Conservation (phyloP, 2,888 invertebrate species). For the Argyresthia goedartella region DNA sequence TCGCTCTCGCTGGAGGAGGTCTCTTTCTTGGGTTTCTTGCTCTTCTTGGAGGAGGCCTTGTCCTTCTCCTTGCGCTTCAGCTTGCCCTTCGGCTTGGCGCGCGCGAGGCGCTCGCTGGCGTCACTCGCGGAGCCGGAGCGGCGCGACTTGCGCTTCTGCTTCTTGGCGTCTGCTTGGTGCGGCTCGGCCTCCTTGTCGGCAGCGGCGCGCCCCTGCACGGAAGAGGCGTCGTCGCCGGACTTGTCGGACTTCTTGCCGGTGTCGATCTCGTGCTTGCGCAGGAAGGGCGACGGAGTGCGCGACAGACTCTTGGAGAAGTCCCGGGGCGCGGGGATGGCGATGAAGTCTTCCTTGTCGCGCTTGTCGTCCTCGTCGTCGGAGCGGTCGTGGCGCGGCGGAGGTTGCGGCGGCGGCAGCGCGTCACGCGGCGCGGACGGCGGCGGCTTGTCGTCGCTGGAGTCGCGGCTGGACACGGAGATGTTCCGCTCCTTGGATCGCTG, state of each 20-base stretch:
- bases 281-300: conserved; percentile 89
- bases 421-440: conserved; percentile 41
- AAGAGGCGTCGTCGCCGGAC: conserved; percentile 52
- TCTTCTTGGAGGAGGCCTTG: conserved; percentile 68
- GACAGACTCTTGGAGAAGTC: conserved; percentile 83
- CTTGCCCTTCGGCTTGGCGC: conserved; percentile 56
- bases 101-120: conserved; percentile 51
- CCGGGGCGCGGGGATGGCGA: conserved; percentile 42
- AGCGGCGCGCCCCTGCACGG: conserved; percentile 61
- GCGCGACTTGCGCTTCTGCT: conserved; percentile 66
- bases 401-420: conserved; percentile 32
- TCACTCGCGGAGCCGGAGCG: conserved; percentile 62
- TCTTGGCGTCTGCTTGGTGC: conserved; percentile 43
- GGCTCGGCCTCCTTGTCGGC: conserved; percentile 39
- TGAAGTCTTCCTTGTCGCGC: conserved; percentile 50
- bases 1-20: conserved; percentile 64
- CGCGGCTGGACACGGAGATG: conserved; percentile 60
- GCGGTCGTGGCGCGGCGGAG: conserved; percentile 36
- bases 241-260: conserved; percentile 50
- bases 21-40: conserved; percentile 60
- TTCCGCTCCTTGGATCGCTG: conserved; percentile 44
- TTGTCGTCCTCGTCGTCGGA: conserved; percentile 57
- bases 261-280: conserved; percentile 75
- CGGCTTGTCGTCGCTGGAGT: conserved; percentile 52
- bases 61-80: conserved; percentile 66